Percentiles rank a stretch among this genome's conserved stretches.
phyloP scores from a whole-genome alignment of 2,113 vertebrate species.

The Bucco capensis region DNA sequence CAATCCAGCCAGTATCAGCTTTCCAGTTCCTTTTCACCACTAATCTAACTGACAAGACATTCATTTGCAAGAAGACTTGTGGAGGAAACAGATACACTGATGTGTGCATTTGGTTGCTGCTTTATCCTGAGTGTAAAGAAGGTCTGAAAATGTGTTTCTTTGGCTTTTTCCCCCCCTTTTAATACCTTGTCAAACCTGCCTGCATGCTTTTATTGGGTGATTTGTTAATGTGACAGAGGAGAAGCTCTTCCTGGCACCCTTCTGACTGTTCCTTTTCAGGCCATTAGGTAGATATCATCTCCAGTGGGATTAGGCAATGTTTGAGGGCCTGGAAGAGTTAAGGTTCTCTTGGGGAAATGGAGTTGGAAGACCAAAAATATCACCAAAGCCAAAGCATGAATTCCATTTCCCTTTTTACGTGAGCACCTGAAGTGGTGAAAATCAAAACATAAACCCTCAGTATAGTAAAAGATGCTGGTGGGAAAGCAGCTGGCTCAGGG shows the following conservation, averaged over 20 bases:
- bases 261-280: not conserved
- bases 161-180: not conserved
- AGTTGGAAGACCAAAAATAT: not conserved
- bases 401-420: not conserved
- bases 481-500: not conserved
- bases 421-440: not conserved
- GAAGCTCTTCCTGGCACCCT: not conserved
- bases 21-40: not conserved
- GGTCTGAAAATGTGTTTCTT: not conserved
- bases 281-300: not conserved
- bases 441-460: not conserved
- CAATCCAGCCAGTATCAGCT: not conserved
- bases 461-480: not conserved
- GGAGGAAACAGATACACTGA: not conserved
- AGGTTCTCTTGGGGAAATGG: not conserved
- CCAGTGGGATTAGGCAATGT: not conserved
- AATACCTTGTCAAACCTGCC: not conserved
- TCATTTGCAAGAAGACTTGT: not conserved
- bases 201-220: not conserved
- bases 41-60: not conserved
- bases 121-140: not conserved
- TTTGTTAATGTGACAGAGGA: not conserved
- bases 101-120: not conserved
- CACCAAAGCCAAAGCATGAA: not conserved
- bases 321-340: not conserved